phyloP scores from a whole-genome alignment of 2,797 vertebrate genomes.

The Ctenochaetus hawaiiensis region DNA sequence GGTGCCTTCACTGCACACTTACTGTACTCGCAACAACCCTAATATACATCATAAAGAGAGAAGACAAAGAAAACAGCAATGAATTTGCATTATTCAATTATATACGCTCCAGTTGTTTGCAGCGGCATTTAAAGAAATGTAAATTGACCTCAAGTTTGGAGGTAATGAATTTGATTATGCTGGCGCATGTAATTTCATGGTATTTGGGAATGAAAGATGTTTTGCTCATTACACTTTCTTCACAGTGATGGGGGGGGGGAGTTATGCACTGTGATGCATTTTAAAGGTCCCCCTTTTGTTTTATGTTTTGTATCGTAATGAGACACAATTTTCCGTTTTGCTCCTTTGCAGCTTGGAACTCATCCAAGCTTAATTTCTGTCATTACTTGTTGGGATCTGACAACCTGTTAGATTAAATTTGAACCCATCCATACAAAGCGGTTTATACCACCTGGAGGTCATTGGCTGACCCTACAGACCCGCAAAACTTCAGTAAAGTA shows the following conservation, averaged over 20 bases:
- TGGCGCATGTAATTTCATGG: constrained; percentile 73
- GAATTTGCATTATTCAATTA: constrained; percentile 80
- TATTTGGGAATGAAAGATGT: constrained; percentile 69
- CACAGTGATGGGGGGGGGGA: constrained; percentile 40
- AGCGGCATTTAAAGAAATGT: constrained; percentile 75
- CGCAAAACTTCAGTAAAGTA: constrained; percentile 24
- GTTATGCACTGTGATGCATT: constrained; percentile 43
- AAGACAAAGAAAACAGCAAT: constrained; percentile 40
- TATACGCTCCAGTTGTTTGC: constrained; percentile 70
- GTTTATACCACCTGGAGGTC: constrained; percentile 21
- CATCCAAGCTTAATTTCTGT: constrained; percentile 16
- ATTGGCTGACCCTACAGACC: not conserved
- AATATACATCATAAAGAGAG: constrained; percentile 54
- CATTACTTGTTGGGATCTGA: constrained; percentile 2
- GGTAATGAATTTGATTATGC: constrained; percentile 78
- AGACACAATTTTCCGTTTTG: not conserved
- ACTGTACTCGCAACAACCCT: constrained; percentile 40
- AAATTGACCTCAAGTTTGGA: constrained; percentile 74
- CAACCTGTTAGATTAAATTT: constrained; percentile 27
- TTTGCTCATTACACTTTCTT: constrained; percentile 52
- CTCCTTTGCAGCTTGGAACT: constrained; percentile 9
- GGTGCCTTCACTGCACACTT: constrained; percentile 24
- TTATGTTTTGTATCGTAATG: constrained; percentile 10
- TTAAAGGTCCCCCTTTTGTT: constrained; percentile 46
- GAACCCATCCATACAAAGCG: constrained; percentile 1